phyloP scores from a whole-genome alignment of 2,888 invertebrate species.

The Meganola albula region DNA sequence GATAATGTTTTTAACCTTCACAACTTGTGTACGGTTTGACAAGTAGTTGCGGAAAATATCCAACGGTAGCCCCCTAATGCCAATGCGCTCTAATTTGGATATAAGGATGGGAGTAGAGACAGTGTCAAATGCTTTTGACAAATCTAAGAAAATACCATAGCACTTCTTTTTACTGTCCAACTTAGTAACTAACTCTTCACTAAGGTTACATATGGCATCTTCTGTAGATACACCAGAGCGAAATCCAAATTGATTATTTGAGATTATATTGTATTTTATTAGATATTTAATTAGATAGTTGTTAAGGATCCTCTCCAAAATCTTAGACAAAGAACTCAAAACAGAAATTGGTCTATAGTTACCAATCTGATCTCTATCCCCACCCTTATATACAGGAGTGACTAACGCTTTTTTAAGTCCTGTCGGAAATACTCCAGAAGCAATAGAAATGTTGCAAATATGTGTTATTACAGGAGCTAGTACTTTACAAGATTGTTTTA shows the following conservation, averaged over 20 bases:
- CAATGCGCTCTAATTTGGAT: slow-evolving; percentile 8
- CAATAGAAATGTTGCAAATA: slow-evolving; percentile 4
- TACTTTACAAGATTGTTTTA: background rate
- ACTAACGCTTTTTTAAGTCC: slow-evolving; percentile 5
- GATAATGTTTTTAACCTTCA: background rate
- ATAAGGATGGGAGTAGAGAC: slow-evolving; percentile 15
- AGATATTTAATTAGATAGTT: background rate
- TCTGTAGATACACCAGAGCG: slow-evolving; percentile 6
- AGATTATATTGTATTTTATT: slow-evolving; percentile 1
- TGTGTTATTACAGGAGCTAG: slow-evolving; percentile 1
- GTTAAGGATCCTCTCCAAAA: background rate
- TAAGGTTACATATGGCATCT: no score
- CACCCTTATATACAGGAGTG: slow-evolving; percentile 9
- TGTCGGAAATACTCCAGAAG: slow-evolving; percentile 5
- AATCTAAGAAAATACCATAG: no score
- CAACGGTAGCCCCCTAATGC: background rate
- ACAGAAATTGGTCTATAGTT: slow-evolving; percentile 11
- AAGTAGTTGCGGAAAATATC: slow-evolving; percentile 1
- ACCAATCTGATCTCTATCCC: slow-evolving; percentile 3
- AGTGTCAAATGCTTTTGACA: slow-evolving; percentile 11
- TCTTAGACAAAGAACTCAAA: slow-evolving; percentile 5
- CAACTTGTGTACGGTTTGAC: background rate
- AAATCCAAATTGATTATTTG: slow-evolving; percentile 10
- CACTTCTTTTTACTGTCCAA: no score
- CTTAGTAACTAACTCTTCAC: no score